Evolutionary conservation across 35 echinoderm and acorn worm species (phyloP).

Genomic region (Lytechinus variegatus): DNA sequence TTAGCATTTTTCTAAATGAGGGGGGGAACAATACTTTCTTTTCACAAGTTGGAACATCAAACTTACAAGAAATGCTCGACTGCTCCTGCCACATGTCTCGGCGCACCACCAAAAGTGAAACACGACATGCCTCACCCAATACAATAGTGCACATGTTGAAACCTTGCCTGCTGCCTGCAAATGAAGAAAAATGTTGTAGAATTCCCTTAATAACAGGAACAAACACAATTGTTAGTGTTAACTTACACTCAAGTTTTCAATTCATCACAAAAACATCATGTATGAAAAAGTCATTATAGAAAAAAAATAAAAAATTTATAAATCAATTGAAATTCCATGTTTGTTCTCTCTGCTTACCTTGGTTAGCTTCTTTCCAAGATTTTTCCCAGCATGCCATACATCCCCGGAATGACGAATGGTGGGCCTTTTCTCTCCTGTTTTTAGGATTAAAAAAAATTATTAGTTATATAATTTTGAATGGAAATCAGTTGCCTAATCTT

Average conservation of each 20-base stretch:
- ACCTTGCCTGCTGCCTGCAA: conserved; percentile 7
- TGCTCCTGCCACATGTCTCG: not conserved
- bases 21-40: too few relatives aligned
- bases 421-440: not conserved
- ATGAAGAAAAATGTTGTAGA: not conserved
- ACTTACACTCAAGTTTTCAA: not conserved
- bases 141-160: not conserved
- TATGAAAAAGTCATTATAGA: too few relatives aligned
- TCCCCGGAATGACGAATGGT: not conserved
- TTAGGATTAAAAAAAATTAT: too few relatives aligned
- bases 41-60: too few relatives aligned
- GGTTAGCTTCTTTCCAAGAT: conserved; percentile 31
- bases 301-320: too few relatives aligned
- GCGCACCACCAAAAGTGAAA: not conserved
- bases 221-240: not conserved
- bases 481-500: too few relatives aligned
- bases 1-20: too few relatives aligned
- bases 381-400: conserved; percentile 54
- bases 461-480: too few relatives aligned
- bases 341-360: conserved; percentile 12
- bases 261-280: not conserved
- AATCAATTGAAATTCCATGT: too few relatives aligned
- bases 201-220: too few relatives aligned
- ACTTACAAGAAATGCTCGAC: not conserved
- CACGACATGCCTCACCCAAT: not conserved